Evolutionary conservation across 2,797 vertebrate genomes (phyloP).

Genomic region (Staurois parvus): DNA sequence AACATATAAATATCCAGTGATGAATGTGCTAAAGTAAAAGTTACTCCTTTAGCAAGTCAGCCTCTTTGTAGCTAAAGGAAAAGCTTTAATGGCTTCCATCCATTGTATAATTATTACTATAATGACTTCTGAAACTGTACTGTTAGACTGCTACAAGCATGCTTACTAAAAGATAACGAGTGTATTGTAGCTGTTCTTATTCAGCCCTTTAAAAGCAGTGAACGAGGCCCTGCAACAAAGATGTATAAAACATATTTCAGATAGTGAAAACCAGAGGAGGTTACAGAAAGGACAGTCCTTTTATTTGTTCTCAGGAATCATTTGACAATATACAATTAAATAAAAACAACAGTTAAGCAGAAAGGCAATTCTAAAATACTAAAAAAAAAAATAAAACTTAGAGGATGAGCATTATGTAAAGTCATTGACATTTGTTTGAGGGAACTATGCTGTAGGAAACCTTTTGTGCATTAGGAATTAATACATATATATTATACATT

Average conservation of each 20-base stretch:
- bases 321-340: constrained; percentile 18
- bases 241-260: not conserved
- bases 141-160: not conserved
- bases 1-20: no score
- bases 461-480: not conserved
- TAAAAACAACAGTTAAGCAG: constrained; percentile 8
- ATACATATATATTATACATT: no score
- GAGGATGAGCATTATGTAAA: not conserved
- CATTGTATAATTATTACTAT: not conserved
- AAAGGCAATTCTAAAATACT: constrained; percentile 9
- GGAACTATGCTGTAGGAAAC: not conserved
- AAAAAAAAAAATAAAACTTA: not conserved
- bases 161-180: not conserved
- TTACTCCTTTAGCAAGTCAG: no score
- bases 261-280: not conserved
- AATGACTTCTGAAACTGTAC: not conserved
- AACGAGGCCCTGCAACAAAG: not conserved
- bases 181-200: not conserved
- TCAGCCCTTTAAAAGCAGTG: not conserved
- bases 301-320: not conserved
- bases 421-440: not conserved
- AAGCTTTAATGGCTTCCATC: not conserved
- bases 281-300: constrained; percentile 20
- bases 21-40: no score
- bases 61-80: not conserved